Evolutionary conservation across 2,888 invertebrate species (phyloP).

Genomic region (Drosophila demipolita): DNA sequence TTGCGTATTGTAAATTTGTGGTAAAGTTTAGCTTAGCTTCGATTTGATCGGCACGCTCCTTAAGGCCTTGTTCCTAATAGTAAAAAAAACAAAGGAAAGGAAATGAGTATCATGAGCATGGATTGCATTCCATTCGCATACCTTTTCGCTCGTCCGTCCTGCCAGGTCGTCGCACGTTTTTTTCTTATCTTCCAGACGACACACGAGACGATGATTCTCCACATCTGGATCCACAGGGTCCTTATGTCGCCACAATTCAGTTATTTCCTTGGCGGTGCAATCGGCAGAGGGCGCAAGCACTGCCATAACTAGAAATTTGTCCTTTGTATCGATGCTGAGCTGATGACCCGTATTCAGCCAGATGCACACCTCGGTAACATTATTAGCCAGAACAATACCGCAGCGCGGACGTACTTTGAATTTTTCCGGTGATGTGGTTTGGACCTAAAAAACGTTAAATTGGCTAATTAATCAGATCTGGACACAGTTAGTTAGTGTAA

Average conservation of each 20-base stretch:
- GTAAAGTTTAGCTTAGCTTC: slow-evolving; percentile 86
- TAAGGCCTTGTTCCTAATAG: slow-evolving; percentile 65
- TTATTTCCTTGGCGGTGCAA: slow-evolving; percentile 85
- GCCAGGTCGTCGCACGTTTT: slow-evolving; percentile 21
- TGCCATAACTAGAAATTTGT: slow-evolving; percentile 95
- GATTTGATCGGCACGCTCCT: slow-evolving; percentile 83
- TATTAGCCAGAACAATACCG: slow-evolving; percentile 90
- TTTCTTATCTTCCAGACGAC: slow-evolving; percentile 78
- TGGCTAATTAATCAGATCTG: neutral
- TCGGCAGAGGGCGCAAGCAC: slow-evolving; percentile 88
- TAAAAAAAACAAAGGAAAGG: neutral
- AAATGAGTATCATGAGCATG: neutral
- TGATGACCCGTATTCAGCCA: slow-evolving; percentile 91
- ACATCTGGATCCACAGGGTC: slow-evolving; percentile 86
- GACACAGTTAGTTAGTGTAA: neutral
- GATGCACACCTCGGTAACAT: slow-evolving; percentile 89
- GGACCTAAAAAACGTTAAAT: slow-evolving; percentile 88
- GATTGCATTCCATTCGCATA: neutral
- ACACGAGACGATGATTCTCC: slow-evolving; percentile 90
- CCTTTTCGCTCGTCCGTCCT: neutral
- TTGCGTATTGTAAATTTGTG: slow-evolving; percentile 86
- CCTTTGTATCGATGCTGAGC: slow-evolving; percentile 89
- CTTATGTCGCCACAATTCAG: slow-evolving; percentile 91
- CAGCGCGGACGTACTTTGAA: slow-evolving; percentile 96
- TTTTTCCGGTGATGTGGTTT: slow-evolving; percentile 98